Percentiles rank a stretch among this genome's conserved stretches.
Evolutionary conservation across 2,797 vertebrate species (phyloP).

Genomic region (Sebastes steindachneri): DNA sequence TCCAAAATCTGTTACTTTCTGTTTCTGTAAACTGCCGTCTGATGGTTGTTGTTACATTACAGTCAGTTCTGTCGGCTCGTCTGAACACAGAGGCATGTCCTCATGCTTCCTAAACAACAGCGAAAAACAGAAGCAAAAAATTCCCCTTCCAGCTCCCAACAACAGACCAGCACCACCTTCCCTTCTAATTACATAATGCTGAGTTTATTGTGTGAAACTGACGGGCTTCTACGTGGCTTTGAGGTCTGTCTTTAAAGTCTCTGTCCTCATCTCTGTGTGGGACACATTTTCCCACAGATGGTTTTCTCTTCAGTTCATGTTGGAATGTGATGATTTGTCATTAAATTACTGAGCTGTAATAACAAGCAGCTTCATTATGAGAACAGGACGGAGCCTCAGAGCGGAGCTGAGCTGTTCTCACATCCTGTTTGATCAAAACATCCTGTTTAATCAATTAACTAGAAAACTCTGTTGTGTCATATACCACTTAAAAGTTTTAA

Average conservation of each 20-base stretch:
- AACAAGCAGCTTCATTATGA: constrained; percentile 26
- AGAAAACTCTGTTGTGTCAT: neutral
- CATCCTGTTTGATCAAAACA: neutral
- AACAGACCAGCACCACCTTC: neutral
- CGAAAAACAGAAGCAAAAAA: neutral
- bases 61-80: neutral
- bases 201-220: constrained; percentile 20
- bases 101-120: neutral
- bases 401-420: neutral
- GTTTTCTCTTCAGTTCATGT: constrained; percentile 32
- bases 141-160: neutral
- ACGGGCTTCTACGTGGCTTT: constrained; percentile 6
- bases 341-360: constrained; percentile 33
- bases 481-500: neutral
- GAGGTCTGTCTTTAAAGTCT: constrained; percentile 14
- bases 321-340: constrained; percentile 56
- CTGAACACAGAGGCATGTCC: neutral
- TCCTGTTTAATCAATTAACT: neutral
- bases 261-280: constrained; percentile 11
- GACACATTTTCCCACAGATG: constrained; percentile 36
- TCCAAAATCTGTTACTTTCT: neutral
- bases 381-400: neutral
- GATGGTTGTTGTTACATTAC: neutral
- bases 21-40: neutral
- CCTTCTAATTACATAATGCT: constrained; percentile 29